These are phyloP conservation scores for Oryzias curvinotus DNA, from an alignment of 2,113 vertebrate genomes.

Conservation along the genomic window DNA sequence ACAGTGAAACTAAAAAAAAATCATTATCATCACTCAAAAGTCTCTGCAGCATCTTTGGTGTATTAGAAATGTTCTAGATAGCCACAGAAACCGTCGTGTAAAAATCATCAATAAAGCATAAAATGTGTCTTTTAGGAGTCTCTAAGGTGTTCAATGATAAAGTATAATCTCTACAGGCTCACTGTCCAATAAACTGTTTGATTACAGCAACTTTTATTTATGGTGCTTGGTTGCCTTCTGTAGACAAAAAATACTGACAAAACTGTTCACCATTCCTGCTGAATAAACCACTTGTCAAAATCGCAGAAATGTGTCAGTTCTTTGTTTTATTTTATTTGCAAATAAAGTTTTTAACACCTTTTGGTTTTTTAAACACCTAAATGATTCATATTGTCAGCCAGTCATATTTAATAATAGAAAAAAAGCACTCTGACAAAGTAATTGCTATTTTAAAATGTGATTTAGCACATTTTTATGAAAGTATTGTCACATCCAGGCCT, in stretches of 20 bases:
- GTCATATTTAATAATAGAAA: too few relatives aligned
- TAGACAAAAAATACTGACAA: slow-evolving; percentile 71
- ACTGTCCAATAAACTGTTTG: slow-evolving; percentile 61
- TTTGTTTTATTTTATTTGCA: slow-evolving; percentile 22
- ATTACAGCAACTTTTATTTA: slow-evolving; percentile 66
- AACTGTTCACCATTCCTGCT: slow-evolving; percentile 82
- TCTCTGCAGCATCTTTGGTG: background rate
- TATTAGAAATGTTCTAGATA: slow-evolving; percentile 10
- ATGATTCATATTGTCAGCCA: too few relatives aligned
- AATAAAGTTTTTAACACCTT: background rate
- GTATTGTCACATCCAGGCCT: too few relatives aligned
- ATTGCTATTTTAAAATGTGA: too few relatives aligned
- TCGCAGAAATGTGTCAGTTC: slow-evolving; percentile 47
- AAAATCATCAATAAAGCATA: slow-evolving; percentile 32
- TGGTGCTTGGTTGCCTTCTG: slow-evolving; percentile 76
- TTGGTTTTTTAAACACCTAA: too few relatives aligned
- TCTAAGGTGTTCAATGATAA: slow-evolving; percentile 28
- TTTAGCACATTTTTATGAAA: too few relatives aligned
- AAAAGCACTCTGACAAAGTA: too few relatives aligned
- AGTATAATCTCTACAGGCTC: slow-evolving; percentile 46
- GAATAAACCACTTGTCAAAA: slow-evolving; percentile 84
- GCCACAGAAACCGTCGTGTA: slow-evolving; percentile 10
- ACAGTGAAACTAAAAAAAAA: background rate
- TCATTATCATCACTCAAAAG: slow-evolving; percentile 25
- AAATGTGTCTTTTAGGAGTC: slow-evolving; percentile 28